A percentile compares a stretch with the other conserved stretches of the same genome.
Evolutionary conservation across 2,113 vertebrate species (phyloP).

Genomic region (Coptodon bakossiorum): DNA sequence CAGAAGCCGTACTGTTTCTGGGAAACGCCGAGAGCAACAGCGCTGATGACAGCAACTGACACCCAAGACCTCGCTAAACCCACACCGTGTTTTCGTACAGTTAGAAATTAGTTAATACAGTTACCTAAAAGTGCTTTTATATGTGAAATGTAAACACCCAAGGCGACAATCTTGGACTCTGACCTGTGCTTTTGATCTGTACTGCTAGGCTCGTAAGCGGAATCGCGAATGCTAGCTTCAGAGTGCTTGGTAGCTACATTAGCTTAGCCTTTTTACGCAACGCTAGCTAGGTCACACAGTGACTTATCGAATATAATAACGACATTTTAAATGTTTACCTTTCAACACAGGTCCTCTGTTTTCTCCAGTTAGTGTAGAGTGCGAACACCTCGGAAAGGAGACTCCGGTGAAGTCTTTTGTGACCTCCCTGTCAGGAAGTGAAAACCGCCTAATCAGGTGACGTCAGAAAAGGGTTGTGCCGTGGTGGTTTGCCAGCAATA

Average conservation of each 20-base stretch:
- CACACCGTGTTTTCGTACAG: neutral
- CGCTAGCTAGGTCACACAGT: neutral
- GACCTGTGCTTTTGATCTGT: neutral
- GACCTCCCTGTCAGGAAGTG: constrained; percentile 32
- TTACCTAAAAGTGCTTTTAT: neutral
- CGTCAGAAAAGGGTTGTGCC: neutral
- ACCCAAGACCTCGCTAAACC: neutral
- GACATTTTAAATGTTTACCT: neutral
- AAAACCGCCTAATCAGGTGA: neutral
- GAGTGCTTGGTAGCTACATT: neutral
- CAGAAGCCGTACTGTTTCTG: neutral
- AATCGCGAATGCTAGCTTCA: neutral
- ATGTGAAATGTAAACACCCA: neutral
- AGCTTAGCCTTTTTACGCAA: neutral
- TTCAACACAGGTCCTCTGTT: neutral
- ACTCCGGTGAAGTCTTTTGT: neutral
- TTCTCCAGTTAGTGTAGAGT: neutral
- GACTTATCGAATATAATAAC: neutral
- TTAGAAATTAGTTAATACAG: neutral
- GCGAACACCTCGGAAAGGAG: neutral
- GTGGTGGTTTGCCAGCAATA: neutral
- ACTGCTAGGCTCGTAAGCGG: neutral
- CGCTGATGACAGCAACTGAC: neutral
- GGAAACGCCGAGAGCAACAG: neutral
- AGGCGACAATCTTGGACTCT: neutral